Percentiles rank a stretch among this genome's conserved stretches.
These are phyloP conservation scores for Hyphantria cunea DNA, from an alignment of 1,140 invertebrate species.

Conservation along the genomic window DNA sequence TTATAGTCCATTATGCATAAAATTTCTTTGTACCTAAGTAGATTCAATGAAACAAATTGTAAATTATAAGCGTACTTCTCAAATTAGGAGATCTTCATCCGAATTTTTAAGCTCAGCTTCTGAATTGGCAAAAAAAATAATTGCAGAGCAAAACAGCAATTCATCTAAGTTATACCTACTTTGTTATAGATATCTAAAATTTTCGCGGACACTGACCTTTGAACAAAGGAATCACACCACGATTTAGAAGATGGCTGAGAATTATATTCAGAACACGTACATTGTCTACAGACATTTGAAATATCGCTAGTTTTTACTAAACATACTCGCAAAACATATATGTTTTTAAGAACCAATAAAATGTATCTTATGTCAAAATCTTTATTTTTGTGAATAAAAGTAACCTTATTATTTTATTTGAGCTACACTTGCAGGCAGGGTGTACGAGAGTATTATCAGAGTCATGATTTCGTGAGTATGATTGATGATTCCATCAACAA, in stretches of 20 bases:
- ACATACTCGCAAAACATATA: neutral
- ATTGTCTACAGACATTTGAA: constrained; percentile 26
- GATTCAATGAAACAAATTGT: too few species aligned
- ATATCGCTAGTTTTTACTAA: neutral
- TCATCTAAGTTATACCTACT: constrained; percentile 5
- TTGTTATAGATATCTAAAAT: neutral
- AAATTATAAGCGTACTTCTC: neutral
- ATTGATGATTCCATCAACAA: too few species aligned
- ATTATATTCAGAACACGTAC: constrained; percentile 6
- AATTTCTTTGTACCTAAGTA: too few species aligned
- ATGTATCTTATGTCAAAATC: neutral
- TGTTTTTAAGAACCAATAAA: neutral
- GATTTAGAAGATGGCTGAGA: neutral
- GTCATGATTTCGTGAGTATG: too few species aligned
- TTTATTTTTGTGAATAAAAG: neutral
- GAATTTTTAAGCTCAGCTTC: constrained; percentile 2
- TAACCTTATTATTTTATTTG: too few species aligned
- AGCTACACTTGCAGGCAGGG: too few species aligned
- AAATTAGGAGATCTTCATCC: neutral
- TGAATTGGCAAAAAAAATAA: constrained; percentile 8
- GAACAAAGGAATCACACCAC: constrained; percentile 6
- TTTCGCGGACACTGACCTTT: constrained; percentile 19
- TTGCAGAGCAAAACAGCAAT: constrained; percentile 14
- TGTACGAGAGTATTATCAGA: too few species aligned
- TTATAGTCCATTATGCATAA: too few species aligned